Evolutionary conservation across 1,140 invertebrate genomes (phyloP).

Genomic region (Daktulosphaira vitifoliae): DNA sequence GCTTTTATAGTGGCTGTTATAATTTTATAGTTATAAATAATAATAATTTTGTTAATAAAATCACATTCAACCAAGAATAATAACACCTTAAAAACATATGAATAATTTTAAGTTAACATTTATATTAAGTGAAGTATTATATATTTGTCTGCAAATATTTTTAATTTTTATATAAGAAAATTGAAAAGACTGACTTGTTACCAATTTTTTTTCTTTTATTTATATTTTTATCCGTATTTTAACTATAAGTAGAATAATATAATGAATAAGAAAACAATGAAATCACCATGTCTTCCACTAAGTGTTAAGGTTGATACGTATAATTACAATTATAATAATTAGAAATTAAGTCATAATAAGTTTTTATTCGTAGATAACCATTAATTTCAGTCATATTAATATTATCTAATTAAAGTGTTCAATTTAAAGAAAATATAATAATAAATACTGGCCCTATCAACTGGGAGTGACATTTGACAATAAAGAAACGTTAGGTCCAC

Average conservation of each 20-base stretch:
- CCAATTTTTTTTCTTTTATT: neutral
- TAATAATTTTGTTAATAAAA: too few relatives aligned
- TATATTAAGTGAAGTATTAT: neutral
- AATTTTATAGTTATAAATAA: too few relatives aligned
- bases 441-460: constrained; percentile 19
- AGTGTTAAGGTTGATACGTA: neutral
- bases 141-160: too few relatives aligned
- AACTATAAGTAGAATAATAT: neutral
- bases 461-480: constrained; percentile 28
- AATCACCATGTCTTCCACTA: constrained; percentile 29
- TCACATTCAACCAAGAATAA: constrained; percentile 29
- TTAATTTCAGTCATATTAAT: too few relatives aligned
- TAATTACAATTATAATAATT: neutral
- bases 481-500: constrained; percentile 19
- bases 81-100: constrained; percentile 16
- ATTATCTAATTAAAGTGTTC: neutral
- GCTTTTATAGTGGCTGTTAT: too few relatives aligned
- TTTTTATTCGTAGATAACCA: too few relatives aligned
- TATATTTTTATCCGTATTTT: neutral
- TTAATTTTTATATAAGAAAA: too few relatives aligned
- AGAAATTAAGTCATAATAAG: neutral
- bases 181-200: constrained; percentile 16
- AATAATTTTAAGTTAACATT: neutral
- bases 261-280: neutral
- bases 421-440: neutral